Evolutionary conservation across 2,888 invertebrate genomes (phyloP), one percentile per base, ranked within the genome.

Genomic region (Odontocolon sp.): DNA sequence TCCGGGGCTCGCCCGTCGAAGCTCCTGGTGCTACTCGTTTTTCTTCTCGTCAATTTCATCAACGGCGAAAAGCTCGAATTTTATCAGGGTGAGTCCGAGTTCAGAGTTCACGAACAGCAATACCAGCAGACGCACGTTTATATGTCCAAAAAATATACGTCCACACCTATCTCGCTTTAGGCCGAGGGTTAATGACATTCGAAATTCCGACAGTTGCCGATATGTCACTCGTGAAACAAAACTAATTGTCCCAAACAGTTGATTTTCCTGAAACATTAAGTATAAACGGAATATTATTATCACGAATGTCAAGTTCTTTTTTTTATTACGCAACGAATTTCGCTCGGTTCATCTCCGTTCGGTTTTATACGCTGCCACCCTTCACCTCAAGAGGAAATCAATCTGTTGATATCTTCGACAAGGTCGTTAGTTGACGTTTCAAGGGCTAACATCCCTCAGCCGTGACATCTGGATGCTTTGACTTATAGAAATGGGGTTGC

Each of bases 61-160:
- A 80, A 81, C 66, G 87, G 86, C 70, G 88, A 87, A 79, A 71
- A 71, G 8, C 82, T 86, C 50, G 85, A 88, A 56, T 87, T 86
- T 72, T 89, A 88, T 78, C 85, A 83, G 83, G 88, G 89, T 89
- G 78, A 85, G 87, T 84, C 11, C 8, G 16, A 36, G 26, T 33
- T 0, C 23, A 16, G 23, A 26, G 36, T 21, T 42, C 31, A 14
- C 16, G 16, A 21, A n/a, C n/a, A n/a, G n/a, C n/a, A n/a, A n/a
- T n/a, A n/a, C n/a, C n/a, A n/a, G n/a, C n/a, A n/a, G n/a, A n/a
- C n/a, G n/a, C n/a, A 16, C 42, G 3, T 16, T n/a, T 14, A 16
- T 28, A 3, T 11, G 3, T 6, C 3, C 2, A 52, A 28, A 28
- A 50, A n/a, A 52, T 2, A 40, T 40, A 40, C 45, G 3, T 42